Evolutionary conservation across 2,113 vertebrate genomes (phyloP), one percentile per base, ranked within the genome.

Genomic region (Labrus mixtus): DNA sequence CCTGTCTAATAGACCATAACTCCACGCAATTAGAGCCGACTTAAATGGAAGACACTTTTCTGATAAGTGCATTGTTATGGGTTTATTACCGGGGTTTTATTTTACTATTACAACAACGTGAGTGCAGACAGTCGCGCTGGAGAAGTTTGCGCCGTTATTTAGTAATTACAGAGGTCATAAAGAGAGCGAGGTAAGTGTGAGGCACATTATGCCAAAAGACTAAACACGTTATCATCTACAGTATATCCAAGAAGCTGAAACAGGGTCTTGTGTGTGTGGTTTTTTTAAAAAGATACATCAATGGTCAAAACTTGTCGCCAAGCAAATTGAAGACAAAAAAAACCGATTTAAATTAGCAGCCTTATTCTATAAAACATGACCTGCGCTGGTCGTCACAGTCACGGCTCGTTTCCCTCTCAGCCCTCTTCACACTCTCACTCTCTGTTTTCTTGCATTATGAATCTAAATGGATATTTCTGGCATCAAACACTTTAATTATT

Each of bases 401-500:
- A 16, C 1, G 50, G 10, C 25, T 29, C 7, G 36, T 74, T 76
- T 72, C 39, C 39, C 53, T 50, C 68, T 61, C 36, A 7, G 19
- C n/a, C 65, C 68, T 41, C 69, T 70, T 63, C 22, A 41, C 12
- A 15, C 43, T 50, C 65, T 29, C 65, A 22, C 45, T 48, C 54
- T 58, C 69, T 67, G 63, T 85, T 83, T 81, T 55, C 70, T 59
- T 45, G 59, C 74, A 67, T 87, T 79, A 79, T 57, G 66, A 80
- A 76, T 80, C 48, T 59, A 81, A 89, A 81, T 53, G 64, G 67
- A 67, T 84, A 87, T 87, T 89, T 84, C 70, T 83, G 78, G 85
- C 83, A 79, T 91, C 85, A 87, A 82, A 87, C 76, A 22, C 19
- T 66, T 70, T 86, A 82, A 91, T 91, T 87, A 87, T 84, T 78